Conservation (phyloP, 2,797 vertebrate species). For the Vultur gryphus region DNA sequence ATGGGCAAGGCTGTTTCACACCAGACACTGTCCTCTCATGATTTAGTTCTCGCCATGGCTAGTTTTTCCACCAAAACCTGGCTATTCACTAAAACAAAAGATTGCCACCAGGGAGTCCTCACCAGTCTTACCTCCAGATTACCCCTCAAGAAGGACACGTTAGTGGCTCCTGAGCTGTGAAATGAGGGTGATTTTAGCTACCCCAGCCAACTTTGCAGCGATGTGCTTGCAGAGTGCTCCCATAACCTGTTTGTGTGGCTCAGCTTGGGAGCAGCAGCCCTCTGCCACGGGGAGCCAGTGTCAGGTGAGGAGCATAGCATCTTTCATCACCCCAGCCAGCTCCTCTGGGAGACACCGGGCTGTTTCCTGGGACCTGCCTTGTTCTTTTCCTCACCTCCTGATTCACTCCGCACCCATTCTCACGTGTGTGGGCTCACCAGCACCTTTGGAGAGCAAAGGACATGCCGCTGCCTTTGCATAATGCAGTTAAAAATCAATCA, state of each 20-base stretch:
- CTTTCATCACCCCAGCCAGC: not conserved
- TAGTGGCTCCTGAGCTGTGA: not conserved
- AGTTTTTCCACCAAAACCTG: not conserved
- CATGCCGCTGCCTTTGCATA: not conserved
- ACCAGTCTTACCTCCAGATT: not conserved
- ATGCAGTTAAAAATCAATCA: slow-evolving; percentile 12
- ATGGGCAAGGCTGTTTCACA: not conserved
- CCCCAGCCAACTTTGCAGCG: fast-evolving
- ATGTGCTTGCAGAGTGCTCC: not conserved
- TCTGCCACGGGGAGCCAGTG: not conserved
- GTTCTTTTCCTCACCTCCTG: not conserved
- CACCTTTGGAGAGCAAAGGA: not conserved
- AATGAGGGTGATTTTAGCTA: not conserved
- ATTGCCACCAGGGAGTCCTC: not conserved
- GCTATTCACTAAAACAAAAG: not conserved
- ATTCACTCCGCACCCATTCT: not conserved
- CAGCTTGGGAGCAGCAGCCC: not conserved
- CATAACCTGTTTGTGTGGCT: not conserved
- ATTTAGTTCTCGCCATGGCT: not conserved
- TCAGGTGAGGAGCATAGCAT: not conserved
- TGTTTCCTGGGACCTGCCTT: not conserved
- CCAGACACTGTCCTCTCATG: not conserved
- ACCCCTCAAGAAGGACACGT: not conserved
- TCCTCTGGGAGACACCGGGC: not conserved
- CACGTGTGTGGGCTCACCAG: not conserved